Base-by-base conservation (phyloP, 2,113 vertebrate species). In the Mustela lutreola region DNA sequence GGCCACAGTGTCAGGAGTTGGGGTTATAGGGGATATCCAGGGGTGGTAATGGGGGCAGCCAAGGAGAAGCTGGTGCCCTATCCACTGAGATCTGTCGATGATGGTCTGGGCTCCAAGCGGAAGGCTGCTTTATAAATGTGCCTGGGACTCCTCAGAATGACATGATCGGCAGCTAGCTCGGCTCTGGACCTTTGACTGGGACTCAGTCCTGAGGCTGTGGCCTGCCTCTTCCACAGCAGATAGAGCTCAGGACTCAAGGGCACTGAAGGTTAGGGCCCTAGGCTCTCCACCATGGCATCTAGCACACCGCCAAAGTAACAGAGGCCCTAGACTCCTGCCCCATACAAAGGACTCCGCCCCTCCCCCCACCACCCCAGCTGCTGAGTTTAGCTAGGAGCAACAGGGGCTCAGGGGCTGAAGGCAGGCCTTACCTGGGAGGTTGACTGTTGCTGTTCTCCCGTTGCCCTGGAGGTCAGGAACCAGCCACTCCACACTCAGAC, bases 401-500 rank as follows among this genome's bases (percentile, higher is more conserved):
- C 26, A 18, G 7, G 67, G 76, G 24, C 50, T 63, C 33, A 14
- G 6, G 67, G 81, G 24, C 50, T 63, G 14, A 15, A 42, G 28
- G 42, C n/a, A 26, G 83, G 10, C 53, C 84, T 94, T 62, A 99
- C 99, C 98, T 98, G 97, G 92, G n/a, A 99, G 94, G 5, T 0
- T 71, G 16, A 97, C 0, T 4, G 14, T 36, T 3, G 58, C 87
- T 36, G 58, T 0, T 4, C 11, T 24, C 6, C 92, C 12, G 0
- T 42, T 70, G 92, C 63, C 71, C 19, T 58, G 92, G 36, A 90
- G 16, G 24, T 78, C 70, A 45, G 99, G 98, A 15, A 93, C 84
- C 18, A 98, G 95, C 99, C 99, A 99, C 4, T 94, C 96, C 80
- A 99, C 98, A 0, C 84, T 75, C 83, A 99, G 95, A 31, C 98